These are phyloP conservation scores for Brachyistius frenatus DNA, from an alignment of 2,113 vertebrate genomes.

Conservation along the genomic window DNA sequence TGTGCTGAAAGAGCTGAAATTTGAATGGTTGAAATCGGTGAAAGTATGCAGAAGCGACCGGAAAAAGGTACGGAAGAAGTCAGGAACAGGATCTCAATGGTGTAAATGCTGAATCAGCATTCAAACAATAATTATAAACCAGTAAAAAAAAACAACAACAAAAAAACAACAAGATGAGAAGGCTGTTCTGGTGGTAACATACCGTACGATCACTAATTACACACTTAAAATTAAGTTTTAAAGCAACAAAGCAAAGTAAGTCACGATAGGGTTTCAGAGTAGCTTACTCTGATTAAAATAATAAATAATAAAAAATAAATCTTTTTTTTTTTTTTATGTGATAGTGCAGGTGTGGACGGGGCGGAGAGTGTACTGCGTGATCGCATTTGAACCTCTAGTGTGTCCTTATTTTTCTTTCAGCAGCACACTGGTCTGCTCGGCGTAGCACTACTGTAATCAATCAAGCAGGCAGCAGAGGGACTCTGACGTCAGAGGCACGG, in stretches of 20 bases:
- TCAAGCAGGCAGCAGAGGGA: conserved; percentile 65
- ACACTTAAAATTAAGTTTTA: background rate
- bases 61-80: too few species aligned
- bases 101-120: too few species aligned
- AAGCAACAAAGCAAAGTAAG: background rate
- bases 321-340: conserved; percentile 21
- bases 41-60: too few species aligned
- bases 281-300: too few species aligned
- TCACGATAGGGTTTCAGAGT: background rate
- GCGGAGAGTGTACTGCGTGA: background rate
- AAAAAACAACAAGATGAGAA: background rate
- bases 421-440: conserved; percentile 32
- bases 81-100: too few species aligned
- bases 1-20: too few species aligned
- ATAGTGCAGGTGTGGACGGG: background rate
- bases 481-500: conserved; percentile 67
- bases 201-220: too few species aligned
- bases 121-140: too few species aligned
- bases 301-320: too few species aligned
- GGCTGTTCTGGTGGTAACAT: background rate
- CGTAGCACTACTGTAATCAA: conserved; percentile 70
- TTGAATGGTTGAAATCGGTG: too few species aligned
- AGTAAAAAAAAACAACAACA: background rate
- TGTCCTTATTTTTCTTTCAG: conserved; percentile 51
- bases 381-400: conserved; percentile 27